A percentile compares a stretch with the other conserved stretches of the same genome.
Conservation (phyloP, 2,113 vertebrate genomes). For the Urocynchramus pylzowi region DNA sequence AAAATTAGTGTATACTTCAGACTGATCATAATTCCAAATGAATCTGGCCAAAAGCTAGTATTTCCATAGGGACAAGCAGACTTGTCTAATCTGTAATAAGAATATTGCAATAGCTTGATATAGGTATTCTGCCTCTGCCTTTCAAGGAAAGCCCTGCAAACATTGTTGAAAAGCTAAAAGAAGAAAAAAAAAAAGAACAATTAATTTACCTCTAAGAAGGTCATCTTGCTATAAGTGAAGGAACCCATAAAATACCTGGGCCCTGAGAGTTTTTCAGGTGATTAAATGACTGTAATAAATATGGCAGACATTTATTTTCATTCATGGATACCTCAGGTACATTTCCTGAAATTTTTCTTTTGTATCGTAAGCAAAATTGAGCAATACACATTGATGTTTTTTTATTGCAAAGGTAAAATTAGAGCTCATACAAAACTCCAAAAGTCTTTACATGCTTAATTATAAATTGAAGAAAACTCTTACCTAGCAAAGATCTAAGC, state of each 20-base stretch:
- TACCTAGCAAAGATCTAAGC: background rate
- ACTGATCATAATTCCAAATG: background rate
- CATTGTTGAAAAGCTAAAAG: background rate
- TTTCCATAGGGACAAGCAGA: background rate
- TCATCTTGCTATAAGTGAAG: background rate
- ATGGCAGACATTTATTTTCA: background rate
- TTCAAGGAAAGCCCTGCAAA: background rate
- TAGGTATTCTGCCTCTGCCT: background rate
- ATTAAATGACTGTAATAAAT: background rate
- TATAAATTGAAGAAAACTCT: background rate
- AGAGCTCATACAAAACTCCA: background rate
- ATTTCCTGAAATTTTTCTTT: background rate
- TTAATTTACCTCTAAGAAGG: background rate
- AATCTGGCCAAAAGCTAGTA: background rate
- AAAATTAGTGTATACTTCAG: background rate
- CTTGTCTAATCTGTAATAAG: background rate
- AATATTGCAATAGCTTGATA: background rate
- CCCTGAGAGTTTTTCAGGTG: background rate
- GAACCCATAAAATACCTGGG: background rate
- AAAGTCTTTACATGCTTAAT: background rate
- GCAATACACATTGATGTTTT: background rate
- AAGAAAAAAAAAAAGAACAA: background rate
- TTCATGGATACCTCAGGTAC: background rate
- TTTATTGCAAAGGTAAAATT: background rate
- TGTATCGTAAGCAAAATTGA: constrained; percentile 10